These are phyloP conservation scores for Paradisaea rubra DNA, from an alignment of 2,113 vertebrate genomes.

Conservation along the genomic window DNA sequence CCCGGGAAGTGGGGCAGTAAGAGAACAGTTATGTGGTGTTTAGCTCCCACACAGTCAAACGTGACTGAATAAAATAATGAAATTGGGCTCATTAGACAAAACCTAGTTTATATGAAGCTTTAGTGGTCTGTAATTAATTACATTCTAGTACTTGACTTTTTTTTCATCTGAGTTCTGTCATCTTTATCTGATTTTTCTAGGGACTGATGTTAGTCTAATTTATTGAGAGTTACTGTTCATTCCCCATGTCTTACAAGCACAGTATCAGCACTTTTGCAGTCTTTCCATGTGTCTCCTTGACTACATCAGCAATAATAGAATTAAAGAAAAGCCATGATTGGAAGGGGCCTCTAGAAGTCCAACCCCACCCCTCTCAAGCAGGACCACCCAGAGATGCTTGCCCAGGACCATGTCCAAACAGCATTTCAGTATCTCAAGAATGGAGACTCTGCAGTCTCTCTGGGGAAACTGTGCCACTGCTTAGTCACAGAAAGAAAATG, in stretches of 20 bases:
- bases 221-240: neutral
- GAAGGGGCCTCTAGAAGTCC: neutral
- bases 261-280: neutral
- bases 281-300: neutral
- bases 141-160: neutral
- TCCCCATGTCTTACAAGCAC: neutral
- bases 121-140: neutral
- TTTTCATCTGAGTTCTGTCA: neutral
- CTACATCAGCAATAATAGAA: neutral
- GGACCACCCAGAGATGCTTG: neutral
- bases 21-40: neutral
- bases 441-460: accelerated
- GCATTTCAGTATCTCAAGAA: neutral
- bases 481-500: neutral
- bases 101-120: neutral
- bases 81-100: neutral
- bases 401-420: neutral
- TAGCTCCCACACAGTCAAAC: neutral
- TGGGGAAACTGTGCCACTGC: neutral
- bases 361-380: neutral
- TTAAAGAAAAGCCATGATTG: neutral
- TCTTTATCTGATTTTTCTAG: neutral
- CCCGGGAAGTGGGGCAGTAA: neutral
- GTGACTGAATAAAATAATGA: neutral
- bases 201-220: neutral